These are phyloP conservation scores for Brevipalpus yothersi DNA, from an alignment of 1,140 invertebrate genomes.

Conservation along the genomic window DNA sequence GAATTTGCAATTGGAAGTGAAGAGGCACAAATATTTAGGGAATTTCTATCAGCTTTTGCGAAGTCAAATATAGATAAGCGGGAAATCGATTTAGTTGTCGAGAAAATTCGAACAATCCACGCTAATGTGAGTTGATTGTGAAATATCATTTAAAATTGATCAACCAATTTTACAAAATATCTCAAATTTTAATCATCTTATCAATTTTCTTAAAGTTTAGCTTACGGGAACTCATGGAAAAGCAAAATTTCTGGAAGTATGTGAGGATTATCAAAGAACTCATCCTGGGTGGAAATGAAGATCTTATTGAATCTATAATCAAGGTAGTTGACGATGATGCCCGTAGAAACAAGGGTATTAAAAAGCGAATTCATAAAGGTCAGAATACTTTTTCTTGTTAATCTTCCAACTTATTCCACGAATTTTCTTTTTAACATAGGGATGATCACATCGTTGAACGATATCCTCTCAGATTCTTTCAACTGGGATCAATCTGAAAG, in stretches of 20 bases:
- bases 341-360: too few species aligned
- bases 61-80: not conserved
- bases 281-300: not conserved
- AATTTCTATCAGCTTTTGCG: not conserved
- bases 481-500: too few species aligned
- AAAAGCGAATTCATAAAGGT: too few species aligned
- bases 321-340: not conserved
- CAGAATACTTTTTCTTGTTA: too few species aligned
- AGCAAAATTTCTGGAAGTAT: not conserved
- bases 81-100: not conserved
- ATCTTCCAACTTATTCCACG: too few species aligned
- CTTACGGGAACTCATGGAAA: not conserved
- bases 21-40: not conserved
- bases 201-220: not conserved
- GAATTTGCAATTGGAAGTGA: not conserved
- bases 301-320: not conserved
- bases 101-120: not conserved
- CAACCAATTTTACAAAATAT: not conserved
- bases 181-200: not conserved
- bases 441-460: too few species aligned
- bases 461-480: too few species aligned
- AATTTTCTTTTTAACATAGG: too few species aligned
- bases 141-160: not conserved
- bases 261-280: not conserved
- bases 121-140: not conserved